A percentile compares a stretch with the other conserved stretches of the same genome.
These are phyloP conservation scores for Linepithema humile DNA, from an alignment of 1,140 invertebrate genomes.

Conservation along the genomic window DNA sequence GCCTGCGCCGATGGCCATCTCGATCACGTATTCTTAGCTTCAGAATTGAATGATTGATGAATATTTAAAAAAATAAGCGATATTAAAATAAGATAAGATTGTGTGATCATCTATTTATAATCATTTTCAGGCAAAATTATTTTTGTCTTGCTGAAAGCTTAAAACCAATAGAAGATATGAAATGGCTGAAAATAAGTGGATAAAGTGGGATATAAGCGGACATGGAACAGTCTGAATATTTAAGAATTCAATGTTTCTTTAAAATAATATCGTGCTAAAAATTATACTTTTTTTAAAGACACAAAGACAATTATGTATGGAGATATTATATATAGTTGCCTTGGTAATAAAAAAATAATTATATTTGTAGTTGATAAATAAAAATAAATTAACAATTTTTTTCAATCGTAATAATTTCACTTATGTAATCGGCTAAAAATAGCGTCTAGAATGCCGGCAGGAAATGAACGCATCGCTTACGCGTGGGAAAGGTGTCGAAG, in stretches of 20 bases:
- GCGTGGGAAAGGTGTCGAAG: slow-evolving; percentile 66
- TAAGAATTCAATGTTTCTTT: not conserved
- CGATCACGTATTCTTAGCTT: not conserved
- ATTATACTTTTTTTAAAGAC: not conserved
- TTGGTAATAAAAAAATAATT: not conserved
- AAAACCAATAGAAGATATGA: not conserved
- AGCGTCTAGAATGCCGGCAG: slow-evolving; percentile 12
- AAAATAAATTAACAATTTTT: not conserved
- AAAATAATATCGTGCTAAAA: not conserved
- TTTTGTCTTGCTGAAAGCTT: not conserved
- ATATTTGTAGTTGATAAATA: not conserved
- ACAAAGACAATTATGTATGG: too few relatives aligned
- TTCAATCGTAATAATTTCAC: not conserved
- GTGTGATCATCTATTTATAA: not conserved
- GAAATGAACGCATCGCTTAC: slow-evolving; percentile 65
- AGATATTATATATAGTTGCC: not conserved
- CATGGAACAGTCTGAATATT: not conserved
- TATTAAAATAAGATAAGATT: not conserved
- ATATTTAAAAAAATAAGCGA: not conserved
- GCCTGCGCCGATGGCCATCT: not conserved
- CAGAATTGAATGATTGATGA: not conserved
- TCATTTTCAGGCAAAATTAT: not conserved
- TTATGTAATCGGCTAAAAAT: not conserved
- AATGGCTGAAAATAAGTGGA: not conserved
- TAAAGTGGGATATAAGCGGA: not conserved